Base-by-base conservation (phyloP, 2,113 vertebrate species). In the Melierax canorus region DNA sequence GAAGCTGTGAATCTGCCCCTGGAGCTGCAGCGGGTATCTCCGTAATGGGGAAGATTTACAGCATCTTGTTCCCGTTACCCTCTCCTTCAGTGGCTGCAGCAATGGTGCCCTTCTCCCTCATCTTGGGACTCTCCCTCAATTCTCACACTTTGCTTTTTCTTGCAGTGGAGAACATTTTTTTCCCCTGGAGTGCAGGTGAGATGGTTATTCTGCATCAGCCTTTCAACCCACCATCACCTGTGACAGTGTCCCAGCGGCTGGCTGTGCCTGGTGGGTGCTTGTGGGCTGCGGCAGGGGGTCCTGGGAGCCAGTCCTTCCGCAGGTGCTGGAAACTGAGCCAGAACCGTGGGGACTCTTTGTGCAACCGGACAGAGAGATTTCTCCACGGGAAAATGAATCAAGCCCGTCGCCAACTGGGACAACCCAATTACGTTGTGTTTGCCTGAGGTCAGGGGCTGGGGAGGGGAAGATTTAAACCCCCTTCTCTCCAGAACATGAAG, bases 241-340 rank as follows among this genome's bases (percentile, higher is more conserved):
- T 19, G 29, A 38, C 1, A 0, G 17, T 13, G 26, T 43, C 13
- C 46, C 3, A 1, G 32, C 12, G 55, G 29, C 9, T 1, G 1
- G 21, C 2, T 0, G 32, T 84, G 59, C 38, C 77, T 14, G 27
- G 16, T 2, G 2, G 62, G 13, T 4, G 2, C 59, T 36, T 13
- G 2, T 0, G 0, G 64, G 46, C 73, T 59, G 32, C 2, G 6
- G 3, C 0, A 0, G 14, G 23, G 26, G 3, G 6, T 80, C 26
- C 43, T 2, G 2, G 58, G 23, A 76, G 34, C 34, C 3, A 2
- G 11, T 77, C 72, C 64, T 71, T 58, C 90, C 78, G 75, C 81
- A 62, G 55, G 73, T 20, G 0, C 73, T 38, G 86, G 23, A 24
- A n/a, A 77, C 29, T 23, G 72, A 94, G 73, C 73, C 30, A 21